These are phyloP conservation scores for Fukomys damarensis DNA, from an alignment of 2,113 vertebrate genomes.

Conservation along the genomic window DNA sequence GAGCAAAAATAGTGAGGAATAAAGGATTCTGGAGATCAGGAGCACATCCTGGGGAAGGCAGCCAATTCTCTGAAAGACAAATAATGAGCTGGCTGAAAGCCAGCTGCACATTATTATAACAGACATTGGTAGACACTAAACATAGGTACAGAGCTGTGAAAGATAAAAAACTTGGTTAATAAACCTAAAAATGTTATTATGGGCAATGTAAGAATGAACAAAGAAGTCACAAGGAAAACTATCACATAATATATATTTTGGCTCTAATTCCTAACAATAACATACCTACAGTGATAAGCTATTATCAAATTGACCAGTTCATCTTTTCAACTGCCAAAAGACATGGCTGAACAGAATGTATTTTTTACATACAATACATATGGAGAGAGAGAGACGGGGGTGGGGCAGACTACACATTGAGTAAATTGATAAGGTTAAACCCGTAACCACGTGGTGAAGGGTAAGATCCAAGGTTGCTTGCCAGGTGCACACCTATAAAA, in stretches of 20 bases:
- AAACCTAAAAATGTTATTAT: neutral
- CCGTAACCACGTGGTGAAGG: neutral
- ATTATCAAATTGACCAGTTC: neutral
- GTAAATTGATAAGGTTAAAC: neutral
- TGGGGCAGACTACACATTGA: neutral
- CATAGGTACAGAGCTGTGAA: neutral
- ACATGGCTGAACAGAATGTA: neutral
- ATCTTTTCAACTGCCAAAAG: conserved; percentile 9
- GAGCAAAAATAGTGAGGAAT: neutral
- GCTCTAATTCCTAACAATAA: conserved; percentile 26
- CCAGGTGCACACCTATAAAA: neutral
- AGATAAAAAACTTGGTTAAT: neutral
- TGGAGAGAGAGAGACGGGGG: neutral
- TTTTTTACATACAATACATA: neutral
- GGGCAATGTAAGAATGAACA: neutral
- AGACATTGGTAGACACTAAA: neutral
- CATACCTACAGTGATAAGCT: neutral
- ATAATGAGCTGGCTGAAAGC: neutral
- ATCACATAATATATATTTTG: neutral
- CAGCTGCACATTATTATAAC: neutral
- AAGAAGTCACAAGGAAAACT: neutral
- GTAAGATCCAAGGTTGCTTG: neutral
- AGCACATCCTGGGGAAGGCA: rapidly evolving
- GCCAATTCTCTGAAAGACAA: neutral
- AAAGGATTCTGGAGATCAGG: neutral